Percentiles rank a stretch among this genome's conserved stretches.
Evolutionary conservation across 2,888 invertebrate genomes (phyloP).

Genomic region (Harmothoe impar): DNA sequence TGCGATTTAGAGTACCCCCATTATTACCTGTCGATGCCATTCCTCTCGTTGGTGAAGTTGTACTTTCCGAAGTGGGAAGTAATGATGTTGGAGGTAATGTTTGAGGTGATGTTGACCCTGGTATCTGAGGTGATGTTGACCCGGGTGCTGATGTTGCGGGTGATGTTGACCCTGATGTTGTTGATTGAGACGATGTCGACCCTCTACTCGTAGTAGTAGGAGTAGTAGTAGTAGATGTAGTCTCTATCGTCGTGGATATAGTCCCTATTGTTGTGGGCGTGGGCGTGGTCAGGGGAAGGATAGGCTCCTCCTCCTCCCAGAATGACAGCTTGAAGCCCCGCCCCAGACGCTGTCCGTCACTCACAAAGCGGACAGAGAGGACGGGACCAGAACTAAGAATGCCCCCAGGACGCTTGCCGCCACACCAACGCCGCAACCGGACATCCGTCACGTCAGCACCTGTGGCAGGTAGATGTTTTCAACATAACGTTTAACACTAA

Average conservation of each 20-base stretch:
- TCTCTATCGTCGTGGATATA: no score
- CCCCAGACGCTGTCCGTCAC: not conserved
- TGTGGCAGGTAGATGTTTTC: not conserved
- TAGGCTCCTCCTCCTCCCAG: not conserved
- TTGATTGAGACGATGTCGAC: not conserved
- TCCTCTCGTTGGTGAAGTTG: no score
- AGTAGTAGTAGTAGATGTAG: no score
- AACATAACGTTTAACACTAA: no score
- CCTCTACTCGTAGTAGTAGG: not conserved
- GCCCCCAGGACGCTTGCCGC: not conserved
- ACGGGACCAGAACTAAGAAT: constrained; percentile 3
- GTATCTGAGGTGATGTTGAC: not conserved
- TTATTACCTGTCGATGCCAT: no score
- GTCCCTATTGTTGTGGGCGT: not conserved
- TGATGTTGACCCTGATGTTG: not conserved
- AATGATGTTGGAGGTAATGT: not conserved
- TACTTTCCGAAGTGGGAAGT: no score
- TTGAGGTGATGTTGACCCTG: not conserved
- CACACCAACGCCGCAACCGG: constrained; percentile 21
- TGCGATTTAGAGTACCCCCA: no score
- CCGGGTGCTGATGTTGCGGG: not conserved
- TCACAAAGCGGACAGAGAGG: not conserved
- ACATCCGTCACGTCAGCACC: not conserved
- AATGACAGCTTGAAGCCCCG: constrained; percentile 2
- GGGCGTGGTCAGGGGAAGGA: not conserved